Base-by-base conservation (phyloP, 2,113 vertebrate species). In the Oryzias melastigma region DNA sequence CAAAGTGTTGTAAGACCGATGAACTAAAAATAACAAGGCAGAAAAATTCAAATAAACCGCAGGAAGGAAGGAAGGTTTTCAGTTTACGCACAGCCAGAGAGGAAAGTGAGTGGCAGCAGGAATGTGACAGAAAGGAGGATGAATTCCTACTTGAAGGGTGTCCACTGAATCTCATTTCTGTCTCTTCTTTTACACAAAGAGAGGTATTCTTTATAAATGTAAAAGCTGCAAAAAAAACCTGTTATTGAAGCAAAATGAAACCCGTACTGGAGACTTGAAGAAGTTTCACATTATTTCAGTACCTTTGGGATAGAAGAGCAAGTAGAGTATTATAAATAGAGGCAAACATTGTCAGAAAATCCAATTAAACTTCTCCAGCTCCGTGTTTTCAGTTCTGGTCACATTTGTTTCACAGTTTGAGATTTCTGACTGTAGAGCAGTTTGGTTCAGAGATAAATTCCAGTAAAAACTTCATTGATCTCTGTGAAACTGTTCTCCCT, bases 161-260 rank as follows among this genome's bases (percentile, higher is more conserved):
- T 62, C 59, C 64, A 46, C 25, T 47, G 43, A 62, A 53, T 52
- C 64, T 70, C 50, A 45, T 53, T 50, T 55, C 65, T 57, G 25
- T 61, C n/a, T 54, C 50, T 61, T 8, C 55, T 45, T 66, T 62
- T 64, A 67, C 52, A 25, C 42, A 45, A 24, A n/a, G 22, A 58
- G 44, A 68, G 41, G 54, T 71, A 64, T 72, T 64, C 78, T 69
- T 81, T 74, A 62, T 71, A 62, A 68, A 71, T 66, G 59, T 52
- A 68, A 68, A 20, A 64, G 64, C 62, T 68, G 79, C 52, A 75
- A 72, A 75, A 73, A 59, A 66, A 56, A 71, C 64, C 40, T 14
- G 22, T 14, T 50, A 59, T 40, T 58, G 53, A 60, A 63, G 73
- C 56, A 65, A 53, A 77, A 64, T 58, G 20, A 61, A 56, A 58